These are phyloP conservation scores for Calephelis perditalis DNA, from an alignment of 2,888 invertebrate species.

Conservation along the genomic window DNA sequence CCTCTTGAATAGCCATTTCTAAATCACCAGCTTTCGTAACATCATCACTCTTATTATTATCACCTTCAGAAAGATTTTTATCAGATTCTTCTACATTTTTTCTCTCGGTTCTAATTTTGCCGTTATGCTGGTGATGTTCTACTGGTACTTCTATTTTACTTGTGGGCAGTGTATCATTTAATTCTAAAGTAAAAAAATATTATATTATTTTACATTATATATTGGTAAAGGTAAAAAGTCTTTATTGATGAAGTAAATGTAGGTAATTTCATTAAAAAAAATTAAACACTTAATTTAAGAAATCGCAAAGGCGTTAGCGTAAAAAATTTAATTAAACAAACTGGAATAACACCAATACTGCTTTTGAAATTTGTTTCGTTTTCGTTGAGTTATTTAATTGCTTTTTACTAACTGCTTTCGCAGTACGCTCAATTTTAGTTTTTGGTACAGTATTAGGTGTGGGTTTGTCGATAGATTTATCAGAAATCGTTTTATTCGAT, in stretches of 20 bases:
- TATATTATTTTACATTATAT: no score
- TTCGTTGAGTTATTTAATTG: conserved; percentile 26
- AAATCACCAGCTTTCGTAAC: conserved; percentile 45
- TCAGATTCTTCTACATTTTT: conserved; percentile 37
- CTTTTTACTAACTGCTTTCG: conserved; percentile 26
- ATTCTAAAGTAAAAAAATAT: neutral
- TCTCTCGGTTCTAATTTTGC: conserved; percentile 61
- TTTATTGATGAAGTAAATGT: no score
- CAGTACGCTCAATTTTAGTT: conserved; percentile 26
- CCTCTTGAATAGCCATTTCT: conserved; percentile 45
- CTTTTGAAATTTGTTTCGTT: conserved; percentile 30
- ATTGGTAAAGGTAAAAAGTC: no score
- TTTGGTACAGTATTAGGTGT: conserved; percentile 23
- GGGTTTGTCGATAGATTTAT: conserved; percentile 12
- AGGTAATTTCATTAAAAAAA: no score
- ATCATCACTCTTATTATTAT: conserved; percentile 44
- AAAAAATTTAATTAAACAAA: no score
- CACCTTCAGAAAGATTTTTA: conserved; percentile 48
- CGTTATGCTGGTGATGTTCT: conserved; percentile 71
- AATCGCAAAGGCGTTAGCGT: no score
- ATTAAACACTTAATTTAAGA: no score
- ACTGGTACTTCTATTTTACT: conserved; percentile 44
- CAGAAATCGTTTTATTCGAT: conserved; percentile 20
- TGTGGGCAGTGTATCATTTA: conserved; percentile 24
- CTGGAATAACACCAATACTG: neutral